Evolutionary conservation across 2,888 invertebrate genomes (phyloP).

Genomic region (Taenaris catops): DNA sequence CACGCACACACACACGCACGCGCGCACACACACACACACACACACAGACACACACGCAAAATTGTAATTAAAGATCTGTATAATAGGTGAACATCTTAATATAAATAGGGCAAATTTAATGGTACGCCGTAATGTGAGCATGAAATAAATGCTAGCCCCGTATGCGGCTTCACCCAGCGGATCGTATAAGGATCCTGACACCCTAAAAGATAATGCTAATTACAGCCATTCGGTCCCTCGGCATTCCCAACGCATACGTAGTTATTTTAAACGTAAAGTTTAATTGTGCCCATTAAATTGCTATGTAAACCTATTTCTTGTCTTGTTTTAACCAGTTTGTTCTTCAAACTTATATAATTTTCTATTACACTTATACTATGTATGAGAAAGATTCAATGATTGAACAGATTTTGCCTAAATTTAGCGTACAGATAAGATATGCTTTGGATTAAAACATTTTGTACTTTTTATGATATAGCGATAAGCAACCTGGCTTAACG

Average conservation of each 20-base stretch:
- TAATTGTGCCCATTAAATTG: conserved; percentile 21
- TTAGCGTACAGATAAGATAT: too few relatives aligned
- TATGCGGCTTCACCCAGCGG: conserved; percentile 14
- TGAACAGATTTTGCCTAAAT: too few relatives aligned
- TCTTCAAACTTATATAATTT: not conserved
- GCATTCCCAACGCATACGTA: conserved; percentile 18
- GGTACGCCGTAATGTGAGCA: conserved; percentile 13
- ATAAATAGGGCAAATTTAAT: conserved; percentile 1
- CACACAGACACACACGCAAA: too few relatives aligned
- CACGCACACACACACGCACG: too few relatives aligned
- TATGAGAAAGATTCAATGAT: too few relatives aligned
- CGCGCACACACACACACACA: too few relatives aligned
- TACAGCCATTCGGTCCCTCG: conserved; percentile 23
- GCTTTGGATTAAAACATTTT: too few relatives aligned
- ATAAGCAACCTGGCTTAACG: too few relatives aligned
- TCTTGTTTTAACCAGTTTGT: conserved; percentile 4
- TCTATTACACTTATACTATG: too few relatives aligned
- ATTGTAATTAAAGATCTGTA: too few relatives aligned
- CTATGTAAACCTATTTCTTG: conserved; percentile 11
- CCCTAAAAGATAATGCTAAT: conserved; percentile 29
- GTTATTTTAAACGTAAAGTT: conserved; percentile 22
- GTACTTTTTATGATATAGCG: too few relatives aligned
- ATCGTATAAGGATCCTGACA: conserved; percentile 19
- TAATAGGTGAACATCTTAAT: not conserved
- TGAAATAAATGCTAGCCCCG: conserved; percentile 13